These are phyloP conservation scores for Bradynema listronoti DNA, from an alignment of 1,140 invertebrate species.

Conservation along the genomic window DNA sequence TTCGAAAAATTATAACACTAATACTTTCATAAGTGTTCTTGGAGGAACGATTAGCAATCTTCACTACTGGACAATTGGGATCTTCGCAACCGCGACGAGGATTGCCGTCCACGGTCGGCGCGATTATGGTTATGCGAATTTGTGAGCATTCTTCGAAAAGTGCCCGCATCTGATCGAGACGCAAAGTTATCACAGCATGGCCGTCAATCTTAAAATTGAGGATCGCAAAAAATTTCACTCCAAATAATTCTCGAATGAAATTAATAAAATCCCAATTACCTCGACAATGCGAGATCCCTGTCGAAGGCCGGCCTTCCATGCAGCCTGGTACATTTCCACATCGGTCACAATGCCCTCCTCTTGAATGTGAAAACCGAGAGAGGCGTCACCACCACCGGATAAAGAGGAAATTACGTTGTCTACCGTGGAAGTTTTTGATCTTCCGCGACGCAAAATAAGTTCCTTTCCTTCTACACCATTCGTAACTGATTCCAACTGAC, in stretches of 20 bases:
- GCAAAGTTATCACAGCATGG: slow-evolving; percentile 77
- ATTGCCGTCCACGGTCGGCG: slow-evolving; percentile 67
- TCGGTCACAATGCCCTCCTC: slow-evolving; percentile 88
- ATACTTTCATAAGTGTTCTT: too few species aligned
- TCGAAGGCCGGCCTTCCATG: slow-evolving; percentile 78
- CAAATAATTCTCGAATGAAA: too few species aligned
- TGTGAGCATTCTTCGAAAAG: slow-evolving; percentile 79
- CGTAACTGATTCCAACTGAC: slow-evolving; percentile 46
- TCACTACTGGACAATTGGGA: slow-evolving; percentile 34
- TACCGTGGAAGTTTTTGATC: too few species aligned
- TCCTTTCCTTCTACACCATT: slow-evolving; percentile 56
- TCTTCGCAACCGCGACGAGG: slow-evolving; percentile 62
- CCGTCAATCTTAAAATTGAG: slow-evolving; percentile 77
- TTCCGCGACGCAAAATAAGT: slow-evolving; percentile 33
- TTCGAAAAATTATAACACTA: too few species aligned
- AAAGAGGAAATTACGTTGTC: too few species aligned
- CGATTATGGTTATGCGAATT: slow-evolving; percentile 76
- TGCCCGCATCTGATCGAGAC: slow-evolving; percentile 87
- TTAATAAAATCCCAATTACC: too few species aligned
- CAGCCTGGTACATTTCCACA: slow-evolving; percentile 77
- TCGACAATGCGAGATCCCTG: slow-evolving; percentile 83
- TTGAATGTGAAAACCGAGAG: slow-evolving; percentile 89
- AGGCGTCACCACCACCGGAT: too few species aligned
- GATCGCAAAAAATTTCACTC: too few species aligned
- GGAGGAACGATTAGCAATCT: too few species aligned